Evolutionary conservation across 2,113 vertebrate species (phyloP).

Genomic region (Cryptotis parvus): DNA sequence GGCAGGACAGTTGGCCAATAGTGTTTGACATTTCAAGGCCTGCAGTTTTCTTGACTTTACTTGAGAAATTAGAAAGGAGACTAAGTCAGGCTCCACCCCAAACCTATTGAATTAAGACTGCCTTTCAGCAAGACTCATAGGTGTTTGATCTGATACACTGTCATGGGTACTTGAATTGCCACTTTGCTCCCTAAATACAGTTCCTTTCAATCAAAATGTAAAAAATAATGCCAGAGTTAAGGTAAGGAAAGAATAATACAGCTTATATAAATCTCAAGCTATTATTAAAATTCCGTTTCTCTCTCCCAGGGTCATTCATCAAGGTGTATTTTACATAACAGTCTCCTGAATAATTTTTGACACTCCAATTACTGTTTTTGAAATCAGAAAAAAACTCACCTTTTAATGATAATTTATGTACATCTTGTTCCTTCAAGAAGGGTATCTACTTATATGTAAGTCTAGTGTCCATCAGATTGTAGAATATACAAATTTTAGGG

Average conservation of each 20-base stretch:
- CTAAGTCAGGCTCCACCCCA: too few species aligned
- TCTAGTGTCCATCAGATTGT: background rate
- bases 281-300: background rate
- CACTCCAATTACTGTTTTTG: background rate
- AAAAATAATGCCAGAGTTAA: background rate
- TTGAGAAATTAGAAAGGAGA: background rate
- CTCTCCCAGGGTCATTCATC: background rate
- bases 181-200: background rate
- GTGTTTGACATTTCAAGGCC: background rate
- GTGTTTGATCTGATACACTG: background rate
- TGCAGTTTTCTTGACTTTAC: background rate
- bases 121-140: background rate
- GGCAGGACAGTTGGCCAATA: background rate
- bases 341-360: background rate
- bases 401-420: background rate
- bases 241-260: background rate
- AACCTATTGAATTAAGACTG: background rate
- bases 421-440: background rate
- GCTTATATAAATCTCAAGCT: background rate
- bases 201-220: conserved; percentile 15
- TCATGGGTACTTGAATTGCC: background rate
- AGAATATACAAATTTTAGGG: background rate
- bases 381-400: background rate
- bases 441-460: background rate
- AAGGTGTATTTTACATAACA: background rate